Base-by-base conservation (phyloP, 1,140 invertebrate species). In the Pantala flavescens region DNA sequence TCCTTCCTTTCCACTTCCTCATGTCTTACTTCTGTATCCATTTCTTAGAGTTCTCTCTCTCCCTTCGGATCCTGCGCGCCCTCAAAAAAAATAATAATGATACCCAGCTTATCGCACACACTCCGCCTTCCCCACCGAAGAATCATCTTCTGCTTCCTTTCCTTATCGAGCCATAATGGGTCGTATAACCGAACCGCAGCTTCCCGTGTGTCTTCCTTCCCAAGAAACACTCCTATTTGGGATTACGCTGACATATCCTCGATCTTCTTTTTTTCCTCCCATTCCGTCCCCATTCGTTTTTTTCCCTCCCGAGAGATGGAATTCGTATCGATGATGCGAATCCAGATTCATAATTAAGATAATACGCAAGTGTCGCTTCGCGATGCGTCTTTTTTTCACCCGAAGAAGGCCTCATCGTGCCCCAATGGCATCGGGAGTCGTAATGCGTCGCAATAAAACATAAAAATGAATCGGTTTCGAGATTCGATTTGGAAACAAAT, bases 141-240 rank as follows among this genome's bases (percentile, higher is more conserved):
- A 63, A 21, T 63, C 49, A 21, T 63, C 49, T 63, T 63, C 49
- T 63, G 49, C 49, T 63, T 63, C 49, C 49, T 63, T 63, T 63
- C 49, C 49, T 63, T 63, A 63, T 63, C 49, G 49, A 21, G n/a
- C 16, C n/a, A 19, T 19, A 63, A 63, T 63, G 49, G 49, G 49
- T 63, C n/a, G 16, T 19, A 63, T 63, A 36, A 36, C 28, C 28
- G 28, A 36, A 36, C 28, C 28, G 16, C 49, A 19, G 14, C 49
- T 63, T 21, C 49, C 49, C 49, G 49, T 21, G 49, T 63, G 49
- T 63, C n/a, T 63, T 63, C 49, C 14, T 63, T 63, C 49, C 49
- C 49, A 63, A 21, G 49, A 21, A 63, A 21, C 49, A 63, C n/a
- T 21, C 49, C n/a, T 63, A 63, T 63, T 63, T 63, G n/a, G 49